A percentile compares a stretch with the other conserved stretches of the same genome.
Conservation (phyloP, 1,140 invertebrate genomes). For the Microplitis demolitor region DNA sequence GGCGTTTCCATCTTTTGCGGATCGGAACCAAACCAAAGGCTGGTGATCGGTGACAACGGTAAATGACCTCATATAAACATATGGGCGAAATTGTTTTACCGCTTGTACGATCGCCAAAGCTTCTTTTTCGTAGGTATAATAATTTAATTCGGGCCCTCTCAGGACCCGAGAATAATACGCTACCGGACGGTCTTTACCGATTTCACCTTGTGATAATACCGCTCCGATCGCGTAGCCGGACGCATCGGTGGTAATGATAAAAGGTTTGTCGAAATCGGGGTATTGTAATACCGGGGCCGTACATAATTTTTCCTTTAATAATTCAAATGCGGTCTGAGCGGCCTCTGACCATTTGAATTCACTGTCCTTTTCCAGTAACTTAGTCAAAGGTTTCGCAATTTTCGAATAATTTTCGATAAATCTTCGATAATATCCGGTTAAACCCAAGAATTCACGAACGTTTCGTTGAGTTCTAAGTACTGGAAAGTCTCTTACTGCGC, state of each 20-base stretch:
- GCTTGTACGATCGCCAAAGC: neutral
- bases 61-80: neutral
- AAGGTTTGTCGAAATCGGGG: neutral
- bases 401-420: neutral
- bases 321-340: neutral
- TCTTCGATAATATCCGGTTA: neutral
- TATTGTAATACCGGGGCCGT: neutral
- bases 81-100: neutral
- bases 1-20: neutral
- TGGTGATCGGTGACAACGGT: neutral
- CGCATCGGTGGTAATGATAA: neutral
- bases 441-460: too few relatives aligned
- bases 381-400: neutral
- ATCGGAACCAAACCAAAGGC: neutral
- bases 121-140: neutral
- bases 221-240: neutral
- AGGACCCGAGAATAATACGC: neutral
- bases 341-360: neutral
- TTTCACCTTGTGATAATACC: neutral
- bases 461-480: too few relatives aligned
- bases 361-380: neutral
- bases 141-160: neutral
- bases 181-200: neutral
- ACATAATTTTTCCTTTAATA: neutral
- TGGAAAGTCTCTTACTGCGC: too few relatives aligned